Percentiles rank a stretch among this genome's conserved stretches.
These are phyloP conservation scores for Holacanthella duospinosa DNA, from an alignment of 2,888 invertebrate genomes.

Conservation along the genomic window DNA sequence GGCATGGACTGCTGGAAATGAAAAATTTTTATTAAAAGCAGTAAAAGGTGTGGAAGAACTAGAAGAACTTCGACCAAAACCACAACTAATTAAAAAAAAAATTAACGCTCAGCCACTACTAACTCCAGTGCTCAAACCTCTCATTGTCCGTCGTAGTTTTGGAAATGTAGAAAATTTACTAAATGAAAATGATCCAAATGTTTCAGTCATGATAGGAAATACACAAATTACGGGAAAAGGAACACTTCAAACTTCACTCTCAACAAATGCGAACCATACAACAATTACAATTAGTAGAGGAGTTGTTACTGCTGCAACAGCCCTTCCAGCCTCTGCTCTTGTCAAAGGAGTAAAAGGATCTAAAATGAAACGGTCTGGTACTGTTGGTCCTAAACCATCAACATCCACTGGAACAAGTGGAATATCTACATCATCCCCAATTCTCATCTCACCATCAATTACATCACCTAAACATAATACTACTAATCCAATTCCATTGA, in stretches of 20 bases:
- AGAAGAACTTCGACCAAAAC: constrained; percentile 22
- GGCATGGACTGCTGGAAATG: constrained; percentile 32
- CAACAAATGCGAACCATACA: constrained; percentile 1
- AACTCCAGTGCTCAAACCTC: too few species aligned
- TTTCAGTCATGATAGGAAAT: background rate
- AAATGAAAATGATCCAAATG: background rate
- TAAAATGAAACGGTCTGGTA: background rate
- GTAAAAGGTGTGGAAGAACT: constrained; percentile 29
- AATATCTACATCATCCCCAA: background rate
- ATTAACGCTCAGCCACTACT: too few species aligned
- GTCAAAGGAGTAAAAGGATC: background rate
- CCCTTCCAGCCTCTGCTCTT: background rate
- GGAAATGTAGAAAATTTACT: background rate
- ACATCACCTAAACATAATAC: too few species aligned
- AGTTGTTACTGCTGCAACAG: constrained; percentile 1
- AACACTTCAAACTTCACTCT: background rate
- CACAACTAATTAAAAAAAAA: background rate
- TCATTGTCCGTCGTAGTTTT: constrained; percentile 13
- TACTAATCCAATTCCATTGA: background rate
- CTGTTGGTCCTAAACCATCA: too few species aligned
- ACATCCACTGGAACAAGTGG: background rate
- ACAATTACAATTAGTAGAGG: constrained; percentile 12
- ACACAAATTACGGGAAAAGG: background rate
- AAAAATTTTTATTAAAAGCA: constrained; percentile 29
- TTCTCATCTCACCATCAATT: background rate